Evolutionary conservation across 2,797 vertebrate species (phyloP).

Genomic region (Sebastes goodei): DNA sequence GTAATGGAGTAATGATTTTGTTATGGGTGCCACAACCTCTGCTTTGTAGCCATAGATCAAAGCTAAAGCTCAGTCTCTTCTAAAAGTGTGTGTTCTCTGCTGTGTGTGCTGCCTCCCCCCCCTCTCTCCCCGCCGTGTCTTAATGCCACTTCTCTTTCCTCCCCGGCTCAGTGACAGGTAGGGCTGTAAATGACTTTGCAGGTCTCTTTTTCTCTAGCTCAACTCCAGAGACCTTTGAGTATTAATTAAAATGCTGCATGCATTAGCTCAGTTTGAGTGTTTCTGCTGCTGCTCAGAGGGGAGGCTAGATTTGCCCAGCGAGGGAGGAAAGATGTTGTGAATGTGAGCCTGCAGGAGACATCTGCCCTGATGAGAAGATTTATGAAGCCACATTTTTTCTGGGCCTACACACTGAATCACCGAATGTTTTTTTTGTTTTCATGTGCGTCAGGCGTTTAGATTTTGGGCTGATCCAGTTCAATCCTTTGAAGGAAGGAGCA

Average conservation of each 20-base stretch:
- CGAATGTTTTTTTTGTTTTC: slow-evolving; percentile 7
- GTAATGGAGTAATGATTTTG: slow-evolving; percentile 16
- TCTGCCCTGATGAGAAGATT: slow-evolving; percentile 41
- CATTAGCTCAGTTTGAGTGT: slow-evolving; percentile 54
- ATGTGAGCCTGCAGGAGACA: slow-evolving; percentile 31
- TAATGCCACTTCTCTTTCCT: slow-evolving; percentile 8
- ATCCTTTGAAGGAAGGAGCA: slow-evolving; percentile 11
- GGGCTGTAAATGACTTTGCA: slow-evolving; percentile 45
- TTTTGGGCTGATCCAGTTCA: slow-evolving; percentile 24
- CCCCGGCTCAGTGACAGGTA: slow-evolving; percentile 42
- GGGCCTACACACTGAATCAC: not conserved
- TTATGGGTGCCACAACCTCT: slow-evolving; percentile 20
- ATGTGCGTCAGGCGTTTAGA: slow-evolving; percentile 1
- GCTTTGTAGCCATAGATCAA: slow-evolving; percentile 35
- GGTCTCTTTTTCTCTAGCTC: slow-evolving; percentile 31
- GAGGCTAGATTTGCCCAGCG: slow-evolving; percentile 30
- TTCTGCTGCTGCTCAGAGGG: slow-evolving; percentile 42
- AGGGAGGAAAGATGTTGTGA: slow-evolving; percentile 35
- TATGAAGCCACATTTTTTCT: slow-evolving; percentile 31
- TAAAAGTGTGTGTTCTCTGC: not conserved
- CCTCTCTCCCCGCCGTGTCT: not conserved
- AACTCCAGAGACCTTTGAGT: slow-evolving; percentile 55
- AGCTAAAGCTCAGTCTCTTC: not conserved
- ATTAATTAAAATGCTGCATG: slow-evolving; percentile 68
- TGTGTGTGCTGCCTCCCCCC: not conserved